Conservation (phyloP, 2,888 invertebrate species). For the Clepsis dumicolana region DNA sequence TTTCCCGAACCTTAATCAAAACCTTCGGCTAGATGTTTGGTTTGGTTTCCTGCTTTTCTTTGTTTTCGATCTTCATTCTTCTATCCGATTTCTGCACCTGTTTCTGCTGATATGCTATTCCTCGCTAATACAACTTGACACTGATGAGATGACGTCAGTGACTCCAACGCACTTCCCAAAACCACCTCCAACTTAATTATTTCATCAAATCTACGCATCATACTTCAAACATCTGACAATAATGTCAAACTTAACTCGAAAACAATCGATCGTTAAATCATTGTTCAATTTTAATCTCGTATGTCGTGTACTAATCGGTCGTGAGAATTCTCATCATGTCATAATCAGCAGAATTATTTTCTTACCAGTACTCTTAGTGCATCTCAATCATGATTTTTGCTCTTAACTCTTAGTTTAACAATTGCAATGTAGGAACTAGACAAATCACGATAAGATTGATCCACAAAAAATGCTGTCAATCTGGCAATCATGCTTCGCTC, state of each 20-base stretch:
- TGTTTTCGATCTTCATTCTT: not conserved
- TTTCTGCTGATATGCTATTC: not conserved
- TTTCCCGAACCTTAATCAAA: not conserved
- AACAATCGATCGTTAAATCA: slow-evolving; percentile 35
- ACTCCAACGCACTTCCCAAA: not conserved
- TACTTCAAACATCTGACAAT: not conserved
- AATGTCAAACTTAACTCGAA: slow-evolving; percentile 1
- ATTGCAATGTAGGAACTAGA: slow-evolving; percentile 18
- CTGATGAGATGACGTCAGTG: not conserved
- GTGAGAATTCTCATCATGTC: slow-evolving; percentile 34
- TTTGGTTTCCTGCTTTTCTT: no score
- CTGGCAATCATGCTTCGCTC: no score
- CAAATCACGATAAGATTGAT: slow-evolving; percentile 20
- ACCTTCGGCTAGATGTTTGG: no score
- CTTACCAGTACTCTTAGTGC: slow-evolving; percentile 11
- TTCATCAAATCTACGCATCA: not conserved
- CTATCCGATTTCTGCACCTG: not conserved
- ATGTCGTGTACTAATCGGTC: slow-evolving; percentile 38
- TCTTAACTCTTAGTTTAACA: not conserved
- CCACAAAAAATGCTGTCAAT: not conserved
- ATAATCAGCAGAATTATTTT: slow-evolving; percentile 37
- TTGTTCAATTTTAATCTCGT: slow-evolving; percentile 21
- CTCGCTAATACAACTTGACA: not conserved
- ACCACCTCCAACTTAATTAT: not conserved
- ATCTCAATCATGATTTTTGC: slow-evolving; percentile 16